Conservation (phyloP, 2,888 invertebrate genomes). For the Brachylomia viminalis region DNA sequence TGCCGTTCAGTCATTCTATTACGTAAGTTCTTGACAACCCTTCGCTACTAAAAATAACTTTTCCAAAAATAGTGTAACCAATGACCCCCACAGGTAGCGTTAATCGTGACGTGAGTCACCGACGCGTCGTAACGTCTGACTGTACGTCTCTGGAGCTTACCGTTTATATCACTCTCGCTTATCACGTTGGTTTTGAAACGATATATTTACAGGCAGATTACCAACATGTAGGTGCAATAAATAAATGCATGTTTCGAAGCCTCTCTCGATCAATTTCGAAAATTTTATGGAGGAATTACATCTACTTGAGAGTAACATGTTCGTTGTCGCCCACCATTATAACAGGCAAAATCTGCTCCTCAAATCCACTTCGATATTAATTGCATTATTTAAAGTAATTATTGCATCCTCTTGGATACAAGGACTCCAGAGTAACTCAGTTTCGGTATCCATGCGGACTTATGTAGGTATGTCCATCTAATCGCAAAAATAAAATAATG, state of each 20-base stretch:
- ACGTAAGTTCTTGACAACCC: constrained; percentile 47
- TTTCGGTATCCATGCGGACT: background rate
- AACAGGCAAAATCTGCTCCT: background rate
- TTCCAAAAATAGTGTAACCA: constrained; percentile 38
- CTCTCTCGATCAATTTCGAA: background rate
- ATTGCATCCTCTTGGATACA: too few species aligned
- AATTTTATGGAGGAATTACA: background rate
- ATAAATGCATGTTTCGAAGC: background rate
- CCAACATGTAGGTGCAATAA: too few species aligned
- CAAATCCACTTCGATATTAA: background rate
- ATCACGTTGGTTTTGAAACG: too few species aligned
- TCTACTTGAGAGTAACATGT: background rate
- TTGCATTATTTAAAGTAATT: background rate
- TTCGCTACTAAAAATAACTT: constrained; percentile 55
- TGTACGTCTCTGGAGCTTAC: constrained; percentile 9
- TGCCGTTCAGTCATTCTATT: constrained; percentile 51
- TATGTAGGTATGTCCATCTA: background rate
- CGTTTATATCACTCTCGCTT: constrained; percentile 14
- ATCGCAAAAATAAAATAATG: background rate
- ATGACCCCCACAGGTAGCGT: constrained; percentile 41
- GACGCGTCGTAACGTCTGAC: constrained; percentile 42
- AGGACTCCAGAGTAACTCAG: background rate
- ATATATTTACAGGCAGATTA: background rate
- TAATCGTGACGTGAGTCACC: constrained; percentile 36
- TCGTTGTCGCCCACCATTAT: background rate